Evolutionary conservation across 2,888 invertebrate genomes (phyloP).

Genomic region (Andrena trimmerana): DNA sequence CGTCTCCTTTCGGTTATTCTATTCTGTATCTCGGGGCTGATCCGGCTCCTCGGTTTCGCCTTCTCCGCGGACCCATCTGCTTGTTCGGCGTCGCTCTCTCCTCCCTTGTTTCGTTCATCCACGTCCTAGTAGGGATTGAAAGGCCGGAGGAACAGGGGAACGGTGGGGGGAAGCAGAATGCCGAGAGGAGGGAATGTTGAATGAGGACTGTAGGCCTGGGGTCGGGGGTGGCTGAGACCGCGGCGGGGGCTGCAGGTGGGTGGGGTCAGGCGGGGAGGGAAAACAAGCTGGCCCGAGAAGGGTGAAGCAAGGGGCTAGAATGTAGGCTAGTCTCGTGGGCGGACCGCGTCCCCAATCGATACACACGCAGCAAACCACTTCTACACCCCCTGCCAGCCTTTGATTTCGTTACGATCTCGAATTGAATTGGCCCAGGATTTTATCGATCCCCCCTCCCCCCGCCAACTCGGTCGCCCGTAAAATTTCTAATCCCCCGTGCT

Average conservation of each 20-base stretch:
- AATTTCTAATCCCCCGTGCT: constrained; percentile 13
- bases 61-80: background rate
- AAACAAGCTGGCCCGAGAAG: constrained; percentile 53
- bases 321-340: constrained; percentile 82
- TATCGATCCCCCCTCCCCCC: constrained; percentile 35
- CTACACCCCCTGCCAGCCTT: constrained; percentile 48
- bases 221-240: constrained; percentile 14
- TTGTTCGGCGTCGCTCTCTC: constrained; percentile 11
- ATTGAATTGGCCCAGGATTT: constrained; percentile 47
- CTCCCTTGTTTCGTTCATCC: constrained; percentile 53
- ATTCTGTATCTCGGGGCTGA: constrained; percentile 2
- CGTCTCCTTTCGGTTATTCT: constrained; percentile 26
- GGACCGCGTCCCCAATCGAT: constrained; percentile 84
- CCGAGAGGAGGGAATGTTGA: constrained; percentile 77
- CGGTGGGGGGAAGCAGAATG: constrained; percentile 51
- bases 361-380: constrained; percentile 75
- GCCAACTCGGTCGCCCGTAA: constrained; percentile 19
- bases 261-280: constrained; percentile 53
- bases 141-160: constrained; percentile 1
- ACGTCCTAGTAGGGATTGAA: constrained; percentile 47
- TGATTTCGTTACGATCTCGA: constrained; percentile 60
- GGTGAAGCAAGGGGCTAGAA: constrained; percentile 74
- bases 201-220: constrained; percentile 73
- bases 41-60: constrained; percentile 35
- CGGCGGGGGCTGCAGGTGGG: constrained; percentile 1